Base-by-base conservation (phyloP, 2,113 vertebrate species). In the Heterotilapia buettikoferi region DNA sequence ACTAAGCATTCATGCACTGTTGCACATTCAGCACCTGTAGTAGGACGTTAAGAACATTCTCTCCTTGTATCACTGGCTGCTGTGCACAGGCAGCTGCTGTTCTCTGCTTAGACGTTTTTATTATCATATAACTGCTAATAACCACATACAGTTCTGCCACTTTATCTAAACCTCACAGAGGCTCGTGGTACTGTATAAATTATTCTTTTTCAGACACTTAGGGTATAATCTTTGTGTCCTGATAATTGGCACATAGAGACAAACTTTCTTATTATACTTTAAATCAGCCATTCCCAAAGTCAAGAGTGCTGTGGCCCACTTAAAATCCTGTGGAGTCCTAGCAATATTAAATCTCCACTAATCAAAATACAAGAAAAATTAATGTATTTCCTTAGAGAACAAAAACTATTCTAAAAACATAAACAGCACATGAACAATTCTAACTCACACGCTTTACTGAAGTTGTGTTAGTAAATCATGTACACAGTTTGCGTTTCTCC, bases 171-270 rank as follows among this genome's bases (percentile, higher is more conserved):
- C 14, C 68, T 73, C 40, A 0, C n/a, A 73, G 0, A 73, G 13
- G 3, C 7, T 8, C 0, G 5, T 13, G 33, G 11, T 68, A 0
- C 19, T 68, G n/a, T 0, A 0, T 26, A 10, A 29, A 73, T 73
- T 45, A 47, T 73, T 45, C 1, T 73, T 26, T 47, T 18, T 73
- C 40, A 71, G 33, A 71, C 63, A 40, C 33, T 9, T 68, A 10
- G 68, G n/a, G 14, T 73, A 1, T 9, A 71, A 71, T 71, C 7
- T 71, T 1, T 45, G 40, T 47, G 2, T 73, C 40, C 14, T 47
- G 3, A 73, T 73, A 73, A 71, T 36, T 66, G 61, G 31, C 61
- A 1, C 61, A 66, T 13, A 38, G 18, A 66, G 1, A 66, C 10
- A 38, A 1, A 66, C 6, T 0, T 38, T 38, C 18, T n/a, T 66